Percentiles rank a stretch among this genome's conserved stretches.
phyloP scores from a whole-genome alignment of 2,888 invertebrate genomes.

The Caenorhabditis angaria region DNA sequence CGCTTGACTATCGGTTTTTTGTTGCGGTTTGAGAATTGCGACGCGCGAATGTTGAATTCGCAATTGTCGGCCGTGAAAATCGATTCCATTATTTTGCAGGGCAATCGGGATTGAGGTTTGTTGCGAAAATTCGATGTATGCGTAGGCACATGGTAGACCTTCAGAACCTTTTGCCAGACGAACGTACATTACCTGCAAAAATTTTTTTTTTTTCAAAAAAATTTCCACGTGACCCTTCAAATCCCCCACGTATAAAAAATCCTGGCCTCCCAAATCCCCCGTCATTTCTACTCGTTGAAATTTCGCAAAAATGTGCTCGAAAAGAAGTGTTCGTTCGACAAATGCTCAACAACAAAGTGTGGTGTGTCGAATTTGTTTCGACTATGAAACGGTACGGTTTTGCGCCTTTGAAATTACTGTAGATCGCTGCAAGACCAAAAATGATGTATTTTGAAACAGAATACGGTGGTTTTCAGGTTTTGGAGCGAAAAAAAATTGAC shows the following conservation, averaged over 20 bases:
- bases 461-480: too few species aligned
- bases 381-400: conserved; percentile 26
- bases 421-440: too few species aligned
- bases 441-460: too few species aligned
- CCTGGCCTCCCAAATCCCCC: neutral
- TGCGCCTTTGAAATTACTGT: too few species aligned
- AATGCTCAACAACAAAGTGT: conserved; percentile 12
- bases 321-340: conserved; percentile 15
- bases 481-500: too few species aligned
- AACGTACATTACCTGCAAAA: conserved; percentile 85
- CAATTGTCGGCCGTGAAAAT: conserved; percentile 81
- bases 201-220: neutral
- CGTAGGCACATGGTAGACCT: conserved; percentile 78
- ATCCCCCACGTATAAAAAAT: neutral
- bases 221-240: neutral
- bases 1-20: conserved; percentile 93
- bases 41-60: conserved; percentile 88
- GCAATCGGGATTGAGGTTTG: conserved; percentile 88
- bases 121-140: conserved; percentile 91
- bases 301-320: conserved; percentile 17
- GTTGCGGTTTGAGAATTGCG: conserved; percentile 86
- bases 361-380: conserved; percentile 43
- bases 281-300: conserved; percentile 28
- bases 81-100: conserved; percentile 82
- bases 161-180: conserved; percentile 84